phyloP scores from a whole-genome alignment of 1,140 invertebrate genomes.

The Alviniconcha marisindica region DNA sequence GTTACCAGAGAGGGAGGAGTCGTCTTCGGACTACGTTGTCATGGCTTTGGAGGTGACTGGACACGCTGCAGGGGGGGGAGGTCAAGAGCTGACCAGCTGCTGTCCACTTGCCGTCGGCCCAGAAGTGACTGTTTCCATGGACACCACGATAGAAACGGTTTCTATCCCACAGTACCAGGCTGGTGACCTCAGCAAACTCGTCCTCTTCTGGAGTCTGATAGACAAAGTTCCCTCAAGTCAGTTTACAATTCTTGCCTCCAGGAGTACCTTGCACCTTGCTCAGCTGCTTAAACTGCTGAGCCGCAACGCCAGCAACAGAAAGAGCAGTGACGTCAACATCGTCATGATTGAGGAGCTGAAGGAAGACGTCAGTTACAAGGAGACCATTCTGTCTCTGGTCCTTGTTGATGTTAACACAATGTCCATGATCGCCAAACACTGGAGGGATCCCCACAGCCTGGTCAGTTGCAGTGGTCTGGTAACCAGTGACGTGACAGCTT shows the following conservation, averaged over 20 bases:
- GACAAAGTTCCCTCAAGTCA: neutral
- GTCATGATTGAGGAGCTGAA: neutral
- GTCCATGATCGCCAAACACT: neutral
- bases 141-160: neutral
- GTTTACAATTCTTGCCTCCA: conserved; percentile 30
- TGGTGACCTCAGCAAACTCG: conserved; percentile 40
- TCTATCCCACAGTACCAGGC: conserved; percentile 37
- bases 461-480: neutral
- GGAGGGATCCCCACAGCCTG: neutral
- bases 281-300: conserved; percentile 22
- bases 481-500: neutral
- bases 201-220: conserved; percentile 25
- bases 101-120: conserved; percentile 14
- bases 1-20: neutral
- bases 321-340: neutral
- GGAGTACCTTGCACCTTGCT: conserved; percentile 10
- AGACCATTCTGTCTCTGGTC: neutral
- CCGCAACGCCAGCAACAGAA: neutral
- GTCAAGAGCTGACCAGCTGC: neutral
- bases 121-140: conserved; percentile 17
- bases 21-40: neutral
- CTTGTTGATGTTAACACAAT: neutral
- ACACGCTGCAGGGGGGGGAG: neutral
- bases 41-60: conserved; percentile 5
- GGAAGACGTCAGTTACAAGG: too few relatives aligned